phyloP scores from a whole-genome alignment of 92 coral and sea anemone species.

The Umimayanthus chanpuru region DNA sequence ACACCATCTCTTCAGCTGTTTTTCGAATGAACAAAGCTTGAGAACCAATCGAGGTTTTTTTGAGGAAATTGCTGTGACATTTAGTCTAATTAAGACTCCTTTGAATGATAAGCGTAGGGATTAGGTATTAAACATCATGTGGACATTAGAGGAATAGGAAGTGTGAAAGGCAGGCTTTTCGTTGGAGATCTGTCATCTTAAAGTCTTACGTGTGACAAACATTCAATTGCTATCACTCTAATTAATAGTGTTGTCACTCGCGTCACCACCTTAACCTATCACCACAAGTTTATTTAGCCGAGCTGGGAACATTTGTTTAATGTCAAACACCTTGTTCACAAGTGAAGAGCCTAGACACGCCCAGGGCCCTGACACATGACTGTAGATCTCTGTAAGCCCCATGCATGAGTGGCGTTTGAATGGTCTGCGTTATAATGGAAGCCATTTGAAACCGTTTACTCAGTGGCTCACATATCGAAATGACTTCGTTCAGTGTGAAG shows the following conservation, averaged over 20 bases:
- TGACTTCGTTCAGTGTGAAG: slow-evolving; percentile 98
- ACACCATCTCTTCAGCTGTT: slow-evolving; percentile 47
- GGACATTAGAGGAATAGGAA: slow-evolving; percentile 69
- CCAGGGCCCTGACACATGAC: slow-evolving; percentile 82
- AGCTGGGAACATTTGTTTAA: slow-evolving; percentile 93
- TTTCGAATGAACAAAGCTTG: slow-evolving; percentile 43
- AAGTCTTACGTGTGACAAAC: slow-evolving; percentile 87
- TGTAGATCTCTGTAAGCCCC: slow-evolving; percentile 67
- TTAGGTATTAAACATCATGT: slow-evolving; percentile 56
- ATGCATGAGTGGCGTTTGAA: slow-evolving; percentile 79
- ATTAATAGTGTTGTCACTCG: slow-evolving; percentile 95
- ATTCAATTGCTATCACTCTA: slow-evolving; percentile 97
- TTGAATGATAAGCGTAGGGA: slow-evolving; percentile 56
- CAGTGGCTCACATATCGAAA: slow-evolving; percentile 65
- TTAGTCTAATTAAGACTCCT: slow-evolving; percentile 41
- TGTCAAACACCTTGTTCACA: slow-evolving; percentile 97
- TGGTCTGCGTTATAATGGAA: slow-evolving; percentile 74
- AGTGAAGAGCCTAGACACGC: slow-evolving; percentile 93
- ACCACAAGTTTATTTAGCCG: slow-evolving; percentile 91
- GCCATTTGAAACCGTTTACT: slow-evolving; percentile 76
- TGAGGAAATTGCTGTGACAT: slow-evolving; percentile 41
- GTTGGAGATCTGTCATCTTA: slow-evolving; percentile 76
- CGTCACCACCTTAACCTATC: slow-evolving; percentile 98
- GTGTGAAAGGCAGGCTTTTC: slow-evolving; percentile 56
- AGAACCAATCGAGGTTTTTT: slow-evolving; percentile 42